Evolutionary conservation across 2,797 vertebrate species (phyloP).

Genomic region (Parambassis ranga): DNA sequence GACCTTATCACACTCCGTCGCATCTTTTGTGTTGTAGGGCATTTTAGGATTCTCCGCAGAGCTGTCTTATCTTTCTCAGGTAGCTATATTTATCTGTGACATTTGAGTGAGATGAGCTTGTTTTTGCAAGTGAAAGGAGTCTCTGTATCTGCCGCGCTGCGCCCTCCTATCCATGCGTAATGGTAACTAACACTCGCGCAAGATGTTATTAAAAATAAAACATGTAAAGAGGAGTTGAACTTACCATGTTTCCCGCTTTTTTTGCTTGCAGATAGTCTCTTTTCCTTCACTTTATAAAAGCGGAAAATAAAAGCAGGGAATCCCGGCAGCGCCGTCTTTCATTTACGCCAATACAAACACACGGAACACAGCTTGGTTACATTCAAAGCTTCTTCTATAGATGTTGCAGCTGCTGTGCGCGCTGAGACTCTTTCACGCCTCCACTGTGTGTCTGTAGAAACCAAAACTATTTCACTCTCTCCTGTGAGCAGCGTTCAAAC

Average conservation of each 20-base stretch:
- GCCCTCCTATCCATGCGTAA: slow-evolving; percentile 51
- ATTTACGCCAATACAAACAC: slow-evolving; percentile 45
- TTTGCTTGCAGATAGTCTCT: not conserved
- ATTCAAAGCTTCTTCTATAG: not conserved
- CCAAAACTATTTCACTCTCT: not conserved
- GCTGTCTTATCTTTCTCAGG: not conserved
- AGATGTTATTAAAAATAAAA: not conserved
- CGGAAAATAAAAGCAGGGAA: not conserved
- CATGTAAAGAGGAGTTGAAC: not conserved
- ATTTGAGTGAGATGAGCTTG: not conserved
- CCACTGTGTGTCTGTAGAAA: not conserved
- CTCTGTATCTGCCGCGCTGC: not conserved
- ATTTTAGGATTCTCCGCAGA: not conserved
- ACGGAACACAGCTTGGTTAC: not conserved
- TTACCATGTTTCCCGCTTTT: slow-evolving; percentile 40
- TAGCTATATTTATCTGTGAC: not conserved
- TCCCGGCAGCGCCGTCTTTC: slow-evolving; percentile 22
- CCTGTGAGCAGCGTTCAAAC: not conserved
- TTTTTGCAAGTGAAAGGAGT: not conserved
- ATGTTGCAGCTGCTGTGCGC: not conserved
- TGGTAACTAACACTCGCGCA: not conserved
- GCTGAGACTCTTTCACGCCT: not conserved
- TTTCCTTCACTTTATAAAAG: not conserved
- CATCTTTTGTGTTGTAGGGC: not conserved
- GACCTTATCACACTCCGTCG: slow-evolving; percentile 4